Conservation (phyloP, 2,888 invertebrate genomes). For the Trilocha varians region DNA sequence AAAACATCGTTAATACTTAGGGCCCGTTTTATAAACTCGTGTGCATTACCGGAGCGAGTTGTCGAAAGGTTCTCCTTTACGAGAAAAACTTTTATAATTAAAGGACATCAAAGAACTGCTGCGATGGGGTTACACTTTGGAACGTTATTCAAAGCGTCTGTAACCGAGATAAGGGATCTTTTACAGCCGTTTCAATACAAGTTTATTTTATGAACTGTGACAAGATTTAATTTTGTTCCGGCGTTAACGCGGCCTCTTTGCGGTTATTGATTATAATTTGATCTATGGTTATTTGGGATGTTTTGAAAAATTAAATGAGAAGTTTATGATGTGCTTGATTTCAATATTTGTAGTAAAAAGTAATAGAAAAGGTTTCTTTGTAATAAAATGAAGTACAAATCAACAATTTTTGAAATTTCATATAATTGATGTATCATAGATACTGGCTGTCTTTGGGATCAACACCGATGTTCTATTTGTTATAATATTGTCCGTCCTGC, state of each 20-base stretch:
- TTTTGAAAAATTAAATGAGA: too few species aligned
- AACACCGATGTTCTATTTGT: too few species aligned
- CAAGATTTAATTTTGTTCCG: slow-evolving; percentile 16
- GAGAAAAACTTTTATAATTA: slow-evolving; percentile 70
- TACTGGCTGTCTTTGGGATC: too few species aligned
- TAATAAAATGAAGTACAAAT: too few species aligned
- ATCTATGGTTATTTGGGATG: background rate
- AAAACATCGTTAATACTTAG: background rate
- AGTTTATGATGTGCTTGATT: too few species aligned
- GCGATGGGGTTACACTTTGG: slow-evolving; percentile 66
- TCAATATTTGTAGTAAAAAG: too few species aligned
- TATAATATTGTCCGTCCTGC: too few species aligned
- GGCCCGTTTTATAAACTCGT: slow-evolving; percentile 5
- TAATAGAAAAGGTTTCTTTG: too few species aligned
- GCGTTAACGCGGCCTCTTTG: background rate
- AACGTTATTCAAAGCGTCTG: slow-evolving; percentile 66
- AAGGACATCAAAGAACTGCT: slow-evolving; percentile 66
- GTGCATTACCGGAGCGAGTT: slow-evolving; percentile 30
- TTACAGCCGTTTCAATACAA: slow-evolving; percentile 53
- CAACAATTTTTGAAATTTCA: too few species aligned
- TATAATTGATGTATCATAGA: too few species aligned
- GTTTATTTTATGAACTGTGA: slow-evolving; percentile 60
- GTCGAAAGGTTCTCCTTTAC: slow-evolving; percentile 49
- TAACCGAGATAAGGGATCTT: slow-evolving; percentile 63
- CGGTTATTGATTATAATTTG: background rate